These are phyloP conservation scores for Agrotis clavis DNA, from an alignment of 2,888 invertebrate genomes.

Conservation along the genomic window DNA sequence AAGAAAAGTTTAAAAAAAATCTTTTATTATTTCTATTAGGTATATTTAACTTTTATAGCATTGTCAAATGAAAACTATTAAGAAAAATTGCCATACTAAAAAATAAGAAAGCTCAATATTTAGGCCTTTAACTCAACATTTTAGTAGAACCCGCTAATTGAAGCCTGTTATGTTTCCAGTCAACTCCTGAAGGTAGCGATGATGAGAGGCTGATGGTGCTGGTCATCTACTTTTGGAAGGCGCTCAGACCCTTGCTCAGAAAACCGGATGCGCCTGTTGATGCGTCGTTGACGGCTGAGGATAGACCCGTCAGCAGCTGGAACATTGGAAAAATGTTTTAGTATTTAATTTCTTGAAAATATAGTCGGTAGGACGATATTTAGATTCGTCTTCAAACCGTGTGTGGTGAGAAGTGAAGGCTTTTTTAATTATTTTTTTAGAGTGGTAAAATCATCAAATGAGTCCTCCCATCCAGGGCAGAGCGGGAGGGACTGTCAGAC, in stretches of 20 bases:
- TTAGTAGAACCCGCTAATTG: background rate
- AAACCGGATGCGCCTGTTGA: conserved; percentile 86
- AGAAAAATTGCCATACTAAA: conserved; percentile 1
- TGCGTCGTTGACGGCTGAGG: conserved; percentile 84
- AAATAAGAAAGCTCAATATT: conserved; percentile 22
- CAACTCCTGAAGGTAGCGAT: conserved; percentile 56
- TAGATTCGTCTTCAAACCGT: too few relatives aligned
- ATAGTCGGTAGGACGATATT: too few relatives aligned
- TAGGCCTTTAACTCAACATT: conserved; percentile 6
- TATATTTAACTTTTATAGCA: conserved; percentile 20
- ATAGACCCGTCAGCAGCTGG: conserved; percentile 83
- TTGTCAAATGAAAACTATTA: conserved; percentile 50
- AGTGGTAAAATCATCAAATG: too few relatives aligned
- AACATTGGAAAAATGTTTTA: conserved; percentile 42
- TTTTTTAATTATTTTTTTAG: too few relatives aligned
- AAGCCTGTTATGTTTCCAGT: conserved; percentile 69
- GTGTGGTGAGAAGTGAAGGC: too few relatives aligned
- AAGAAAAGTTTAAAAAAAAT: background rate
- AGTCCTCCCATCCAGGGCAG: too few relatives aligned
- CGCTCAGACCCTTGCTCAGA: conserved; percentile 89
- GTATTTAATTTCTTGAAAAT: background rate
- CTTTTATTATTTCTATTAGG: background rate
- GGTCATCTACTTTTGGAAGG: conserved; percentile 83
- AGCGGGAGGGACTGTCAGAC: too few relatives aligned
- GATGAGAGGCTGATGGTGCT: conserved; percentile 32